These are phyloP conservation scores for Subanguina moxae DNA, from an alignment of 1,140 invertebrate species.

Conservation along the genomic window DNA sequence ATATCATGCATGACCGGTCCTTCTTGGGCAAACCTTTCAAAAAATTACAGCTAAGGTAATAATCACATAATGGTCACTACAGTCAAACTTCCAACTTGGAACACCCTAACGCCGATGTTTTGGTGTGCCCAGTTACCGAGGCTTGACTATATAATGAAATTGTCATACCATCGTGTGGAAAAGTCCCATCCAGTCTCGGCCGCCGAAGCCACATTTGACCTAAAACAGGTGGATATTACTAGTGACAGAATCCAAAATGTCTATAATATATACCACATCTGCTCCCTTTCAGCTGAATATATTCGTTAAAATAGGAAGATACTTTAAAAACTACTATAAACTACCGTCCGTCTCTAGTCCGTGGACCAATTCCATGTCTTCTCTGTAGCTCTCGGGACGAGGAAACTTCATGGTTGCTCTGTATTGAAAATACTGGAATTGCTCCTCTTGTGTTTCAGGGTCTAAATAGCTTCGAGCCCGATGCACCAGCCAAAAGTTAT, in stretches of 20 bases:
- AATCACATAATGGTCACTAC: background rate
- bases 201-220: constrained; percentile 40
- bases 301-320: background rate
- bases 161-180: constrained; percentile 70
- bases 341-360: constrained; percentile 40
- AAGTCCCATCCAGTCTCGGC: constrained; percentile 63
- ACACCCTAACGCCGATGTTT: too few species aligned
- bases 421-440: constrained; percentile 56
- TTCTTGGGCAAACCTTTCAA: constrained; percentile 73
- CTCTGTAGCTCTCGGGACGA: constrained; percentile 43
- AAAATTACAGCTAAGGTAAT: too few species aligned
- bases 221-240: too few species aligned
- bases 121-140: too few species aligned
- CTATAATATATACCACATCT: constrained; percentile 16
- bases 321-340: too few species aligned
- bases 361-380: constrained; percentile 43
- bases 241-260: too few species aligned
- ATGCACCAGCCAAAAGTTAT: constrained; percentile 50
- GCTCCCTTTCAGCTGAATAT: constrained; percentile 32
- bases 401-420: constrained; percentile 41
- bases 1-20: constrained; percentile 39
- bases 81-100: too few species aligned
- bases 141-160: too few species aligned
- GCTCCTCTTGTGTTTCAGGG: constrained; percentile 41
- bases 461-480: constrained; percentile 32